A percentile compares a stretch with the other conserved stretches of the same genome.
Evolutionary conservation across 2,888 invertebrate species (phyloP).

Genomic region (Lithosia quadra): DNA sequence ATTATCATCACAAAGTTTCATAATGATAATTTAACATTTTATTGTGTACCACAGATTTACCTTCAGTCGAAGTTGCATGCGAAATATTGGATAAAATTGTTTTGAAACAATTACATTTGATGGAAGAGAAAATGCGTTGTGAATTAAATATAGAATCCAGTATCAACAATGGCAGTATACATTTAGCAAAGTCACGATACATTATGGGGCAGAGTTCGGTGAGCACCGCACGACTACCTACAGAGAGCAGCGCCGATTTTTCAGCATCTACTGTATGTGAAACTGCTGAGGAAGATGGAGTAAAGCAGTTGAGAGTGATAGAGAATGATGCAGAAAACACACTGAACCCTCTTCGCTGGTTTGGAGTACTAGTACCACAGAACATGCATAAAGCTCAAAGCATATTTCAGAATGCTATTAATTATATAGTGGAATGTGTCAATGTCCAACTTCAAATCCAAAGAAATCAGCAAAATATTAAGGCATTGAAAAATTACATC

Average conservation of each 20-base stretch:
- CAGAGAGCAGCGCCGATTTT: constrained; percentile 86
- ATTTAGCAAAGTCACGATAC: constrained; percentile 92
- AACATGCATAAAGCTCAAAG: constrained; percentile 91
- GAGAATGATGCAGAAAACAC: constrained; percentile 66
- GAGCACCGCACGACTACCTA: constrained; percentile 90
- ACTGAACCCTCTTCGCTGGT: constrained; percentile 93
- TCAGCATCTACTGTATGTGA: constrained; percentile 74
- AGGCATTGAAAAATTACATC: constrained; percentile 65
- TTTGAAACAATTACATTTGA: constrained; percentile 90
- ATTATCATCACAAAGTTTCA: no score
- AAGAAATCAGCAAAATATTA: constrained; percentile 67
- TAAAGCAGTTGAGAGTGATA: constrained; percentile 72
- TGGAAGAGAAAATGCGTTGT: constrained; percentile 90
- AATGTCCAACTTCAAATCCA: constrained; percentile 89
- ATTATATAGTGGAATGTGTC: constrained; percentile 89
- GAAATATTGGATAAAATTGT: constrained; percentile 89
- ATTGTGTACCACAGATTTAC: constrained; percentile 24
- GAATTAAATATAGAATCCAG: constrained; percentile 90
- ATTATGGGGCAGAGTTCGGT: constrained; percentile 92
- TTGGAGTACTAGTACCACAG: constrained; percentile 94
- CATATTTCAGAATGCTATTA: constrained; percentile 90
- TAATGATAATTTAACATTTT: no score
- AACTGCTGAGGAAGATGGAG: constrained; percentile 74
- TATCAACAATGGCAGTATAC: constrained; percentile 90
- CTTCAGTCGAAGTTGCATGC: constrained; percentile 75